Evolutionary conservation across 1,140 invertebrate species (phyloP).

Genomic region (Arctopsyche grandis): DNA sequence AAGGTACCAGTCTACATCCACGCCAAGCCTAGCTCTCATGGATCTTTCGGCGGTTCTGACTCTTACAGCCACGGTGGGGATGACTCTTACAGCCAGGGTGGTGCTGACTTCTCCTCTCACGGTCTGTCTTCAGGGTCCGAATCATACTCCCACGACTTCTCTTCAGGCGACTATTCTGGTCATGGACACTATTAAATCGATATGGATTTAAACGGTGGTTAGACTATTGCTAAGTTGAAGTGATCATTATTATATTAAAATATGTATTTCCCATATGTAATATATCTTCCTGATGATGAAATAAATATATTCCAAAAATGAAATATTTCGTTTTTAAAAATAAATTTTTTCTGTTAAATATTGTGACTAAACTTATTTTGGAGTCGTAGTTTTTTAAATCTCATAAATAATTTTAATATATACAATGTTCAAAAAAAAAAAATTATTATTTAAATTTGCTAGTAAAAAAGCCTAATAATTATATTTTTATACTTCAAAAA

Average conservation of each 20-base stretch:
- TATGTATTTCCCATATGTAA: no score
- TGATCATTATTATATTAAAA: conserved; percentile 15
- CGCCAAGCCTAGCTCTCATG: conserved; percentile 11
- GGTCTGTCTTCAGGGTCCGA: background rate
- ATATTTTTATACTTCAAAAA: no score
- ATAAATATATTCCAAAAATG: no score
- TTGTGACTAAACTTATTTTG: no score
- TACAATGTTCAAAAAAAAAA: no score
- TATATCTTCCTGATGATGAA: no score
- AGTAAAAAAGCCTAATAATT: no score
- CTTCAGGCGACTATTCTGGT: conserved; percentile 22
- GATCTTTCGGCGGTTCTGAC: background rate
- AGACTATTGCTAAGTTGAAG: conserved; percentile 21
- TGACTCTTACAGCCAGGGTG: background rate
- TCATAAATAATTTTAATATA: no score
- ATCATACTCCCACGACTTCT: conserved; percentile 28
- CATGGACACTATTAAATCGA: conserved; percentile 27
- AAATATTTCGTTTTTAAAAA: no score
- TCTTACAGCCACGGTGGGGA: background rate
- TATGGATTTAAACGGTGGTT: background rate
- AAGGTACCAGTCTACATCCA: conserved; percentile 50
- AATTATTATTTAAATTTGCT: no score
- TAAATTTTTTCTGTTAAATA: no score
- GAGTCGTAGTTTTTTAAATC: no score
- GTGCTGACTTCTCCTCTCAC: background rate